Conservation (phyloP, 2,113 vertebrate genomes). For the Ameiurus melas region DNA sequence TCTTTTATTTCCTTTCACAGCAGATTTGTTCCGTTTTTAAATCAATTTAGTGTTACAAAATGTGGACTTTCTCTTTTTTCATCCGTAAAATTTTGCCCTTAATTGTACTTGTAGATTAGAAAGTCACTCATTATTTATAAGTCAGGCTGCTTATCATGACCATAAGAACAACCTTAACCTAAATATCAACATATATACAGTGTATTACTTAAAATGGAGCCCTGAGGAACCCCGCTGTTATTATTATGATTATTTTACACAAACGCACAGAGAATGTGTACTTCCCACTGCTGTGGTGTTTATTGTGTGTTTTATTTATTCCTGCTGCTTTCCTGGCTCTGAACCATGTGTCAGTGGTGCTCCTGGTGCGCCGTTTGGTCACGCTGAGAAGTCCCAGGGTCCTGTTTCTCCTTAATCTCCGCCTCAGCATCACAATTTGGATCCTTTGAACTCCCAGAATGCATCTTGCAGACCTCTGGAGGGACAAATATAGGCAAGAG, state of each 20-base stretch:
- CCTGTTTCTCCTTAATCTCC: neutral
- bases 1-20: neutral
- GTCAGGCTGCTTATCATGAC: neutral
- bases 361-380: neutral
- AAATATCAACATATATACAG: neutral
- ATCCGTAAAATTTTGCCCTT: neutral
- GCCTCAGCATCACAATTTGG: neutral
- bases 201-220: neutral
- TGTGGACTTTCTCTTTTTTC: neutral
- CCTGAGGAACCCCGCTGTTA: neutral
- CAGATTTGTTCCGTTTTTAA: neutral
- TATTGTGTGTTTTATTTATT: constrained; percentile 13
- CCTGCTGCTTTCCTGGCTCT: neutral
- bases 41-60: neutral
- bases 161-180: neutral
- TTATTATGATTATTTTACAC: neutral
- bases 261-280: neutral
- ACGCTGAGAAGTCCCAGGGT: constrained; percentile 1
- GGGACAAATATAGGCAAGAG: constrained; percentile 47
- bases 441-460: constrained; percentile 36
- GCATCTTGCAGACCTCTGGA: constrained; percentile 16
- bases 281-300: neutral
- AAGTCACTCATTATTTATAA: neutral
- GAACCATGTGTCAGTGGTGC: constrained; percentile 4
- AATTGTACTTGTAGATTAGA: neutral